Conservation (phyloP, 2,113 vertebrate species). For the Psammodynastes pulverulentus region DNA sequence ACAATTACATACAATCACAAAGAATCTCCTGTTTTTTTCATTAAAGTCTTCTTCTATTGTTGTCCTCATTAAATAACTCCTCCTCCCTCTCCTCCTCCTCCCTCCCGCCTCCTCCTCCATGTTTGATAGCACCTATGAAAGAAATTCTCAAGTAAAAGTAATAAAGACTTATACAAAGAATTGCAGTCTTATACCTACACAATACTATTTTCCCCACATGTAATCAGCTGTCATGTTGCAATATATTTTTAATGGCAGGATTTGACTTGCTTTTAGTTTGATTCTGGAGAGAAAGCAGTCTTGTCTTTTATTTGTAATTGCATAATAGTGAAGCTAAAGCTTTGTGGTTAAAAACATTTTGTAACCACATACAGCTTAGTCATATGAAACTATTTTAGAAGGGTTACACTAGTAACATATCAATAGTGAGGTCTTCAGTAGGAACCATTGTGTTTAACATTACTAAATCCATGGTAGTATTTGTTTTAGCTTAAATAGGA, state of each 20-base stretch:
- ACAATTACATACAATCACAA: background rate
- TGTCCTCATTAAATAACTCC: background rate
- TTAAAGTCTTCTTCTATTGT: background rate
- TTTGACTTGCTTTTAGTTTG: constrained; percentile 16
- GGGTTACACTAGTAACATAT: background rate
- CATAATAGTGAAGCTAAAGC: background rate
- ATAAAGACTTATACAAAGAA: constrained; percentile 14
- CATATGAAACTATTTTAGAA: constrained; percentile 19
- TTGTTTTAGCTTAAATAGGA: background rate
- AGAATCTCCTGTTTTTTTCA: background rate
- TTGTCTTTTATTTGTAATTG: constrained; percentile 23
- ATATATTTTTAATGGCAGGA: background rate
- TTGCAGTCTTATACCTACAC: background rate
- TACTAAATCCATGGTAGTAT: background rate
- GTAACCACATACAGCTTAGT: background rate
- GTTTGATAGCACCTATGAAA: background rate
- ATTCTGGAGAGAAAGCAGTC: constrained; percentile 12
- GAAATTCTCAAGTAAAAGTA: background rate
- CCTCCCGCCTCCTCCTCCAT: background rate
- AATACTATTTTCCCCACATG: background rate
- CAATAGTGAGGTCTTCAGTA: background rate
- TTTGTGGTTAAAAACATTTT: constrained; percentile 19
- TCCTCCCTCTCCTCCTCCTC: background rate
- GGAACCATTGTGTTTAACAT: background rate
- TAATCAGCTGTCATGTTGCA: background rate